Conservation (phyloP, 1,140 invertebrate genomes). For the Tetranychus cinnabarinus region DNA sequence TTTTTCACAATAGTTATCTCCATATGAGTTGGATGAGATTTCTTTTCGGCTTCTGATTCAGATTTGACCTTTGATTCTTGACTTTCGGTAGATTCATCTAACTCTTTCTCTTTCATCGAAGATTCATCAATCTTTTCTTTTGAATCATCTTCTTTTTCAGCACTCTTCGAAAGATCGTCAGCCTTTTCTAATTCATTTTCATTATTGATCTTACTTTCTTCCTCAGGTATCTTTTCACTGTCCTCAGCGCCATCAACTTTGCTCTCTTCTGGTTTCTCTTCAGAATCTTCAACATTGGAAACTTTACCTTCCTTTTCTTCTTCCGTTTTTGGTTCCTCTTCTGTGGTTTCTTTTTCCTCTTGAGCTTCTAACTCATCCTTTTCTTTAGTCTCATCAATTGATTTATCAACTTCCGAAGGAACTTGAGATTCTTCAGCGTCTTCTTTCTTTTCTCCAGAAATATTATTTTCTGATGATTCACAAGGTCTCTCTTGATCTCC, state of each 20-base stretch:
- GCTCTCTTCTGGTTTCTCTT: constrained; percentile 4
- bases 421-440: neutral
- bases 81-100: constrained; percentile 9
- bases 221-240: neutral
- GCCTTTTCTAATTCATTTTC: constrained; percentile 11
- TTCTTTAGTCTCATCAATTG: neutral
- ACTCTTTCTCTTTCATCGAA: constrained; percentile 11
- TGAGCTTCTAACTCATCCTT: neutral
- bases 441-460: neutral
- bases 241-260: constrained; percentile 7
- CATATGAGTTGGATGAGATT: no score
- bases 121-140: constrained; percentile 3
- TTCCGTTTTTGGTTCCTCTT: constrained; percentile 2
- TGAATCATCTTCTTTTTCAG: constrained; percentile 14
- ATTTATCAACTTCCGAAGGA: neutral
- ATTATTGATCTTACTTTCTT: constrained; percentile 4
- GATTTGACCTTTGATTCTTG: neutral
- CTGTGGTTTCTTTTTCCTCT: neutral
- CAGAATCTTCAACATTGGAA: constrained; percentile 4
- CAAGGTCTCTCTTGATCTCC: neutral
- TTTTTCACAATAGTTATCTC: no score
- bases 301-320: neutral
- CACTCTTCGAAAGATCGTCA: neutral
- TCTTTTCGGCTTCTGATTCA: no score
- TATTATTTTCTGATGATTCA: neutral